These are phyloP conservation scores for Rhynchotus rufescens DNA, from an alignment of 2,797 vertebrate species.

Conservation along the genomic window DNA sequence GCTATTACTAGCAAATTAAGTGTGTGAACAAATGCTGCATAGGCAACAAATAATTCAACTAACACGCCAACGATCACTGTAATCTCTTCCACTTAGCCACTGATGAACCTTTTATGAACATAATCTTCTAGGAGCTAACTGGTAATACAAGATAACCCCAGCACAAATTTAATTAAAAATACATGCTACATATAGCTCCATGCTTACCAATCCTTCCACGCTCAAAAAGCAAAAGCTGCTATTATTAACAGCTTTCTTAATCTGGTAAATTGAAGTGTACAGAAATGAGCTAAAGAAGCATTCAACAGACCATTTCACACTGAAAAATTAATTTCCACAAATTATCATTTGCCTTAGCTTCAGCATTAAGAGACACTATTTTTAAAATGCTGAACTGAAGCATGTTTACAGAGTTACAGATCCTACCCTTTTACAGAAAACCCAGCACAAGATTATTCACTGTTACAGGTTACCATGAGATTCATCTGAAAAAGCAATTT, in stretches of 20 bases:
- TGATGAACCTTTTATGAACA: constrained; percentile 65
- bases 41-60: constrained; percentile 60
- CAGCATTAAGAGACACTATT: background rate
- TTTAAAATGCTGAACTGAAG: constrained; percentile 9
- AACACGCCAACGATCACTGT: constrained; percentile 51
- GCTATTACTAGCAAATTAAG: constrained; percentile 58
- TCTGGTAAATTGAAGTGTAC: constrained; percentile 58
- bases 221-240: constrained; percentile 44
- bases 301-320: constrained; percentile 49
- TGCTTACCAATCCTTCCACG: constrained; percentile 37
- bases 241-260: constrained; percentile 67
- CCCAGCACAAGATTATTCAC: background rate
- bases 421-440: constrained; percentile 27
- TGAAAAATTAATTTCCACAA: constrained; percentile 36
- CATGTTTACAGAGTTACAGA: constrained; percentile 7
- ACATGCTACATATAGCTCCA: constrained; percentile 46
- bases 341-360: constrained; percentile 42
- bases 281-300: constrained; percentile 29
- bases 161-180: constrained; percentile 73
- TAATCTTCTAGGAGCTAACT: constrained; percentile 63
- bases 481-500: background rate
- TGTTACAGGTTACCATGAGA: constrained; percentile 4
- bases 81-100: constrained; percentile 69
- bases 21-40: constrained; percentile 35
- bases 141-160: constrained; percentile 69